Conservation (phyloP, 2,113 vertebrate species). For the Passer montanus region DNA sequence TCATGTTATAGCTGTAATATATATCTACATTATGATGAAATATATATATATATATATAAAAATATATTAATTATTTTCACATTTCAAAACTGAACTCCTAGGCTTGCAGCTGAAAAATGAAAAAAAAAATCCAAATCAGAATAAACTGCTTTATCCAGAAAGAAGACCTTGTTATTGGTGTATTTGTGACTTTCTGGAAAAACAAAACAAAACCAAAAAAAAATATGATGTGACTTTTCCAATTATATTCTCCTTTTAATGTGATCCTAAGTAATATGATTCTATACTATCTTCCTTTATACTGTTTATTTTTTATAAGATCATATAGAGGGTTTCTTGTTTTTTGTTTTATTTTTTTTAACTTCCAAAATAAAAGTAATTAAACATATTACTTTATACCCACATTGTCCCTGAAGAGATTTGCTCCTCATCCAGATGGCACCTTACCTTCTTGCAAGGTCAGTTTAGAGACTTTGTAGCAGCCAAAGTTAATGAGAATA, state of each 20-base stretch:
- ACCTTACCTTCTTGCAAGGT: not conserved
- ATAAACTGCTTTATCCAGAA: not conserved
- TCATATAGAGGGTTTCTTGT: not conserved
- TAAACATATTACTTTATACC: not conserved
- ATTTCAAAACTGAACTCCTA: not conserved
- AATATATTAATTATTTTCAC: not conserved
- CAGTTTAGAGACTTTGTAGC: not conserved
- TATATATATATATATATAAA: not conserved
- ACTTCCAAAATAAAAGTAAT: not conserved
- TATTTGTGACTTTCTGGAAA: not conserved
- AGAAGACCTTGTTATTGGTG: not conserved
- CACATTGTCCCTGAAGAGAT: not conserved
- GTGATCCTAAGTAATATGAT: not conserved
- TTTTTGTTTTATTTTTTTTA: not conserved
- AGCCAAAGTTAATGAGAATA: not conserved
- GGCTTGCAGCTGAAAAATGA: not conserved
- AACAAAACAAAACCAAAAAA: not conserved
- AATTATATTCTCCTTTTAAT: not conserved
- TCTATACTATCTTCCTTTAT: not conserved
- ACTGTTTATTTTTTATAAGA: not conserved
- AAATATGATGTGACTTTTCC: rapidly evolving
- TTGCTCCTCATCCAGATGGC: not conserved
- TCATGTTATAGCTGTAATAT: not conserved
- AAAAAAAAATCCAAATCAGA: not conserved
- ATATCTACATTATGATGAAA: not conserved